Conservation (phyloP, 2,888 invertebrate species). For the Taenaris catops region DNA sequence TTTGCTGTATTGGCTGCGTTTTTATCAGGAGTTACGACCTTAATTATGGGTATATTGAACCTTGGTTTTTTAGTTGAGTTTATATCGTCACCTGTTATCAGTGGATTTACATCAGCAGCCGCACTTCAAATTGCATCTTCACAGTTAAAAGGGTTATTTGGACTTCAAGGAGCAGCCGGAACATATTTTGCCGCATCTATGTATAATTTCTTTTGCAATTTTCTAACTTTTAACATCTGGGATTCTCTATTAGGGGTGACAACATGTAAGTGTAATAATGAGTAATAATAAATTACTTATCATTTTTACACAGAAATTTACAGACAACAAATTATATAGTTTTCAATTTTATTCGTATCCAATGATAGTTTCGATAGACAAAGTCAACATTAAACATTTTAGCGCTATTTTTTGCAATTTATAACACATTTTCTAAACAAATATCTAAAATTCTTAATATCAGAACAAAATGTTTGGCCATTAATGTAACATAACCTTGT, state of each 20-base stretch:
- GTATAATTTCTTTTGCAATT: constrained; percentile 79
- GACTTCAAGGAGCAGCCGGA: constrained; percentile 79
- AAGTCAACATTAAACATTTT: too few relatives aligned
- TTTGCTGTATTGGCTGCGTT: constrained; percentile 87
- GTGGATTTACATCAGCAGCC: constrained; percentile 92
- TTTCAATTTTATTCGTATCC: too few relatives aligned
- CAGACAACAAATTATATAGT: too few relatives aligned
- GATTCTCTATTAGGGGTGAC: constrained; percentile 83
- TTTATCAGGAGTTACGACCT: constrained; percentile 84
- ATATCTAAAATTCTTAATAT: too few relatives aligned
- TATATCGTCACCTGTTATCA: constrained; percentile 91
- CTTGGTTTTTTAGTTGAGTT: constrained; percentile 91
- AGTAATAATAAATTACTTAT: too few relatives aligned
- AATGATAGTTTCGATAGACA: too few relatives aligned
- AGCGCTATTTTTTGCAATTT: too few relatives aligned
- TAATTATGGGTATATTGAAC: constrained; percentile 86
- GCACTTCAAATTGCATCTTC: constrained; percentile 90
- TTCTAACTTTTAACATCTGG: constrained; percentile 79
- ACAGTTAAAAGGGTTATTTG: constrained; percentile 87
- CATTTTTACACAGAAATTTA: too few relatives aligned
- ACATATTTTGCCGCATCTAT: constrained; percentile 83
- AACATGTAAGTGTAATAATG: too few relatives aligned
- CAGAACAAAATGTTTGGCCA: too few relatives aligned
- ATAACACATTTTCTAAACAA: too few relatives aligned
- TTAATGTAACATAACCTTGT: too few relatives aligned